phyloP scores from a whole-genome alignment of 2,797 vertebrate genomes.

The Enteromius radiatus region DNA sequence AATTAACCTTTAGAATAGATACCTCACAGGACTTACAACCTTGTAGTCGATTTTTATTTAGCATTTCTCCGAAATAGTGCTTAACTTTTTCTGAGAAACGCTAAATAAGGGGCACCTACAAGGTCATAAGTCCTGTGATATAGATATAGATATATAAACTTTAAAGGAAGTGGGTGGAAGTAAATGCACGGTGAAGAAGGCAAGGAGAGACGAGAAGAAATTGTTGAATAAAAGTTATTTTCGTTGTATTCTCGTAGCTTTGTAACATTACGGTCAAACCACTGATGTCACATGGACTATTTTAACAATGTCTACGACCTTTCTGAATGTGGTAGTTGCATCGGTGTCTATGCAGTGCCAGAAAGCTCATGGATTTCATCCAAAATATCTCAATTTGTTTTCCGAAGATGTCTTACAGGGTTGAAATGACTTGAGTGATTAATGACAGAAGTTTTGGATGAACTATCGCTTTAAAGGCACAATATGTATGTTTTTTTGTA shows the following conservation, averaged over 20 bases:
- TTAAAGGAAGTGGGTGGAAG: background rate
- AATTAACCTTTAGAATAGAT: background rate
- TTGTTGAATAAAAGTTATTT: too few species aligned
- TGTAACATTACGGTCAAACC: background rate
- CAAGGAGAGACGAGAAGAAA: too few species aligned
- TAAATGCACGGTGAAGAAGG: background rate
- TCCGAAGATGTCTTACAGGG: background rate
- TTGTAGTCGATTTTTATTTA: constrained; percentile 7
- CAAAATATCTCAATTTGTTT: background rate
- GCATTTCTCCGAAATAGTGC: background rate
- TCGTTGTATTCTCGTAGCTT: background rate
- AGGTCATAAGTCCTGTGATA: too few species aligned
- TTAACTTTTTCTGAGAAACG: too few species aligned
- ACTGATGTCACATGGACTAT: background rate
- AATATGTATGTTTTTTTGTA: too few species aligned
- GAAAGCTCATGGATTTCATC: background rate
- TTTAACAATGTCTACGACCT: background rate
- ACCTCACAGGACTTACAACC: constrained; percentile 5
- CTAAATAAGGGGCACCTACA: too few species aligned
- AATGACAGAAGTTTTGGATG: background rate
- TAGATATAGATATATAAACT: background rate
- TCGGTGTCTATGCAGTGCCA: background rate
- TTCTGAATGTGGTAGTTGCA: background rate
- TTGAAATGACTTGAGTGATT: background rate
- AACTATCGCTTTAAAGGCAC: background rate